Conservation (phyloP, 2,113 vertebrate genomes). For the Neofelis nebulosa region DNA sequence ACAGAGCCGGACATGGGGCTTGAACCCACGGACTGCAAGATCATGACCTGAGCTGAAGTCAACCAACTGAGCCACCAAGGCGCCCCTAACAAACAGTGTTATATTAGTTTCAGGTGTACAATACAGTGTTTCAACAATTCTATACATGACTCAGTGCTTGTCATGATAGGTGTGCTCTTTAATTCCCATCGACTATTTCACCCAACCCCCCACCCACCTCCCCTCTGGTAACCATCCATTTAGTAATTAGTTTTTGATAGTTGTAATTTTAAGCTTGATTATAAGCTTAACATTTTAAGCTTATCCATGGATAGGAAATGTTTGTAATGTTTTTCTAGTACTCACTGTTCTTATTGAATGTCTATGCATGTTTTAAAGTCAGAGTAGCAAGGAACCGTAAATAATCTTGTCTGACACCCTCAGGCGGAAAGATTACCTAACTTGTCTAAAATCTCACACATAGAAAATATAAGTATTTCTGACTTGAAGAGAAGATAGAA, state of each 20-base stretch:
- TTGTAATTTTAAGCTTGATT: not conserved
- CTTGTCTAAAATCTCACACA: not conserved
- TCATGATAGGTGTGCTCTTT: not conserved
- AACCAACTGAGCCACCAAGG: no score
- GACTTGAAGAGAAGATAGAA: not conserved
- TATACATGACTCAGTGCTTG: not conserved
- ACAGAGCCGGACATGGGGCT: no score
- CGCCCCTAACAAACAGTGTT: not conserved
- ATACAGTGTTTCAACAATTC: not conserved
- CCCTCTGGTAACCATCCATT: not conserved
- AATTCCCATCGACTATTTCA: not conserved
- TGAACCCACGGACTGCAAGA: no score
- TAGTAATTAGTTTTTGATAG: not conserved
- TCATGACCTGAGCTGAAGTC: no score
- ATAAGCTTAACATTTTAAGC: not conserved
- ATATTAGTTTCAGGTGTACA: not conserved
- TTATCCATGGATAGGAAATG: not conserved
- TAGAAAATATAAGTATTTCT: not conserved
- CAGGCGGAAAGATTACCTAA: not conserved
- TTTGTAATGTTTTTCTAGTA: not conserved
- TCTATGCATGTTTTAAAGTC: not conserved
- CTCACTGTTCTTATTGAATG: not conserved
- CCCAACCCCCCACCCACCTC: not conserved
- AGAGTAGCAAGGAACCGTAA: not conserved
- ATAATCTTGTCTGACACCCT: not conserved